These are phyloP conservation scores for Leptatherina wallacei DNA, from an alignment of 2,797 vertebrate genomes.

Conservation along the genomic window DNA sequence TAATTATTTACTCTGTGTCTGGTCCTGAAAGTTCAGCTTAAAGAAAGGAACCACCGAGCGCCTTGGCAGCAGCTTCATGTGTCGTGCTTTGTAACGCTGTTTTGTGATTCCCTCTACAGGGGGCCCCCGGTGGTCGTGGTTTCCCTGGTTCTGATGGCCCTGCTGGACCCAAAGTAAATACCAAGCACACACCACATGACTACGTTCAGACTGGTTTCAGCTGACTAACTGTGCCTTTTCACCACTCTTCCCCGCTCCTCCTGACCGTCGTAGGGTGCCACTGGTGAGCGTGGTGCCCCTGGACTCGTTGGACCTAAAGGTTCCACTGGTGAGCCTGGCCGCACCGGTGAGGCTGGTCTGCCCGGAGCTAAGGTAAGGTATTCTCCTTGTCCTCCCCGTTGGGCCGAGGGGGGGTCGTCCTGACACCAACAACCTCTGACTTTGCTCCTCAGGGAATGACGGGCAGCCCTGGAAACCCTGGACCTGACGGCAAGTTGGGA, in stretches of 20 bases:
- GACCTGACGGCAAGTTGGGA: constrained; percentile 93
- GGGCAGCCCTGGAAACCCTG: constrained; percentile 94
- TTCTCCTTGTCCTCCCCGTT: neutral
- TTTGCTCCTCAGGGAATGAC: constrained; percentile 89
- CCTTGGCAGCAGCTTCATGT: neutral
- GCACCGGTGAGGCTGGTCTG: constrained; percentile 89
- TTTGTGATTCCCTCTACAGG: constrained; percentile 77
- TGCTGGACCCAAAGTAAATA: constrained; percentile 90
- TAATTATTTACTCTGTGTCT: neutral
- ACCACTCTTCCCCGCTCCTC: neutral
- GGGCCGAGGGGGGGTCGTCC: too few species aligned
- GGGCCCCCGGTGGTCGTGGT: constrained; percentile 92
- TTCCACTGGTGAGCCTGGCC: constrained; percentile 91
- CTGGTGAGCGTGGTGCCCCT: constrained; percentile 90
- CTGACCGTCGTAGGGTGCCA: constrained; percentile 84
- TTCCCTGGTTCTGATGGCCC: constrained; percentile 94
- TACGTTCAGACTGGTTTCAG: neutral
- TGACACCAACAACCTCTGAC: constrained; percentile 23
- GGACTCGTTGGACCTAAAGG: constrained; percentile 92
- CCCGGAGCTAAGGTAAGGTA: constrained; percentile 87
- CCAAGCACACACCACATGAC: neutral
- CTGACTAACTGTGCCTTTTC: neutral
- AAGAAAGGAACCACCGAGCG: neutral
- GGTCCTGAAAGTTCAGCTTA: neutral
- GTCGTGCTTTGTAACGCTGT: too few species aligned